Percentiles rank a stretch among this genome's conserved stretches.
Evolutionary conservation across 2,113 vertebrate genomes (phyloP).

Genomic region (Cariama cristata): DNA sequence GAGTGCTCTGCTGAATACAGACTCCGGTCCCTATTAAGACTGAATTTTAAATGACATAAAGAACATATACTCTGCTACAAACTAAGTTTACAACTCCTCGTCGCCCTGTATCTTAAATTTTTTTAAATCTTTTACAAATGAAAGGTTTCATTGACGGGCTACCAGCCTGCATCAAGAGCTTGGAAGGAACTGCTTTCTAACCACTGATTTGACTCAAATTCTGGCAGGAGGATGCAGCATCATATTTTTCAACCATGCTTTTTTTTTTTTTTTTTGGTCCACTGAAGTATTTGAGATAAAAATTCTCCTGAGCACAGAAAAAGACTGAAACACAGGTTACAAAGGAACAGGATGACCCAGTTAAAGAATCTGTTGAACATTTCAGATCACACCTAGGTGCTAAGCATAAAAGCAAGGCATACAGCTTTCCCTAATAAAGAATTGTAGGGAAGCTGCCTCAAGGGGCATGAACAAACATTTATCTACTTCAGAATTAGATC

Average conservation of each 20-base stretch:
- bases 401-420: neutral
- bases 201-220: neutral
- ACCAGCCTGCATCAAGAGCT: neutral
- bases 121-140: neutral
- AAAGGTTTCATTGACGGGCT: constrained; percentile 22
- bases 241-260: neutral
- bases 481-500: neutral
- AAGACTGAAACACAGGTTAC: neutral
- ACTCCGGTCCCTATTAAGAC: neutral
- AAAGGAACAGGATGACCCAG: neutral
- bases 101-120: accelerated
- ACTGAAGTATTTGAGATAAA: neutral
- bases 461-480: neutral
- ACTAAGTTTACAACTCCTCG: neutral
- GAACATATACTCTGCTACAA: neutral
- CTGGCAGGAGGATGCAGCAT: neutral
- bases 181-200: neutral
- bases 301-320: neutral
- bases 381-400: neutral
- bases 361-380: neutral
- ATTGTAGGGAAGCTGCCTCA: neutral
- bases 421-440: neutral
- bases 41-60: neutral
- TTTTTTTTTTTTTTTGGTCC: neutral
- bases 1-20: neutral